Evolutionary conservation across 1,140 invertebrate species (phyloP).

Genomic region (Oedothorax gibbosus): DNA sequence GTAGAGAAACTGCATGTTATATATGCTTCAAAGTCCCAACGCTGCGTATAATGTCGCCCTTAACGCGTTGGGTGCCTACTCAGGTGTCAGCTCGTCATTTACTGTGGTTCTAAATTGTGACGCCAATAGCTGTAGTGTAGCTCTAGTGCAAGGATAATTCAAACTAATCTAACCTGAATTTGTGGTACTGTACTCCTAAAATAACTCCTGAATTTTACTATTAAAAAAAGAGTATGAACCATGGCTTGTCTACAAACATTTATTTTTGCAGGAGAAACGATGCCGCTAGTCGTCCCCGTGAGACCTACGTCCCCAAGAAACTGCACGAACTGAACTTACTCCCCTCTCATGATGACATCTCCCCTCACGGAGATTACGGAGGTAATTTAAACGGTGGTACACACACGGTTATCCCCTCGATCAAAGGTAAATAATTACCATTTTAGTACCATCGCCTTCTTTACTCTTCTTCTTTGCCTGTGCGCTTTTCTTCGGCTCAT

Average conservation of each 20-base stretch:
- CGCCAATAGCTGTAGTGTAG: too few species aligned
- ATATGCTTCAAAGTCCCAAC: too few species aligned
- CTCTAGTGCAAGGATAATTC: too few species aligned
- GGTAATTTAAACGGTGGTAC: slow-evolving; percentile 62
- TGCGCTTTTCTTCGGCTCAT: slow-evolving; percentile 27
- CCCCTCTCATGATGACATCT: slow-evolving; percentile 63
- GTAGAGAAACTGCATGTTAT: too few species aligned
- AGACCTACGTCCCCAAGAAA: slow-evolving; percentile 94
- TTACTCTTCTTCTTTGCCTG: slow-evolving; percentile 45
- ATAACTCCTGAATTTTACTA: too few species aligned
- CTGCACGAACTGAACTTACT: slow-evolving; percentile 85
- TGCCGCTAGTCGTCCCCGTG: slow-evolving; percentile 85
- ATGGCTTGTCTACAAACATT: not conserved
- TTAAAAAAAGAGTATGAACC: too few species aligned
- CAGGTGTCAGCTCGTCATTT: too few species aligned
- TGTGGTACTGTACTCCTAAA: too few species aligned
- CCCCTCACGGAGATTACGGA: slow-evolving; percentile 62
- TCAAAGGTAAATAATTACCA: slow-evolving; percentile 53
- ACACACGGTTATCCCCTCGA: slow-evolving; percentile 34
- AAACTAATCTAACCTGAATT: too few species aligned
- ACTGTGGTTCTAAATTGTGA: too few species aligned
- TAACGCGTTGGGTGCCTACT: too few species aligned
- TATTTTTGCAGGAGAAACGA: slow-evolving; percentile 83
- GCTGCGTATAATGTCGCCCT: too few species aligned
- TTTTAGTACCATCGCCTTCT: slow-evolving; percentile 3